Conservation (phyloP, 2,888 invertebrate genomes). For the Enoplolaimus lenunculus region DNA sequence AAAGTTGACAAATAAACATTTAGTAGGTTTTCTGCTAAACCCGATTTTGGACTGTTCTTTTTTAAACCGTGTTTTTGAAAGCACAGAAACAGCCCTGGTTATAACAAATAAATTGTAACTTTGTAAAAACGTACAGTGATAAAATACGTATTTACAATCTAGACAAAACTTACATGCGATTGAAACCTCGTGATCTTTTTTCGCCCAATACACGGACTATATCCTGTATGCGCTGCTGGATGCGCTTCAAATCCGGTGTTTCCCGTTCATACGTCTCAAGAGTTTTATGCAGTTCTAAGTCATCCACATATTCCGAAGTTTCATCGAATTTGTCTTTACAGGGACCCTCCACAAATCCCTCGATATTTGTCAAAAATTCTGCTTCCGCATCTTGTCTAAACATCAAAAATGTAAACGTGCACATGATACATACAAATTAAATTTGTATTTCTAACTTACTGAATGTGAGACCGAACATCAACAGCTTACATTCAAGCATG, state of each 20-base stretch:
- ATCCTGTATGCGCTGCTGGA: slow-evolving; percentile 20
- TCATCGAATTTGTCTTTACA: neutral
- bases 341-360: neutral
- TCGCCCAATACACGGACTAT: slow-evolving; percentile 30
- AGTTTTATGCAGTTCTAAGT: neutral
- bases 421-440: too few species aligned
- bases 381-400: slow-evolving; percentile 17
- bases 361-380: slow-evolving; percentile 22
- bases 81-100: too few species aligned
- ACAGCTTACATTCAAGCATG: too few species aligned
- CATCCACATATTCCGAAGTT: neutral
- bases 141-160: too few species aligned
- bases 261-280: slow-evolving; percentile 11
- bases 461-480: too few species aligned
- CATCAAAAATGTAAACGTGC: neutral
- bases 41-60: too few species aligned
- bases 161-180: too few species aligned
- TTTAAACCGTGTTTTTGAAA: too few species aligned
- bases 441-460: too few species aligned
- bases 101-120: neutral
- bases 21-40: too few species aligned
- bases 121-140: neutral
- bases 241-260: slow-evolving; percentile 19
- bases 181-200: slow-evolving; percentile 30
- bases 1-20: too few species aligned